Percentiles rank a stretch among this genome's conserved stretches.
Conservation (phyloP, 2,113 vertebrate genomes). For the Notothenia rossii region DNA sequence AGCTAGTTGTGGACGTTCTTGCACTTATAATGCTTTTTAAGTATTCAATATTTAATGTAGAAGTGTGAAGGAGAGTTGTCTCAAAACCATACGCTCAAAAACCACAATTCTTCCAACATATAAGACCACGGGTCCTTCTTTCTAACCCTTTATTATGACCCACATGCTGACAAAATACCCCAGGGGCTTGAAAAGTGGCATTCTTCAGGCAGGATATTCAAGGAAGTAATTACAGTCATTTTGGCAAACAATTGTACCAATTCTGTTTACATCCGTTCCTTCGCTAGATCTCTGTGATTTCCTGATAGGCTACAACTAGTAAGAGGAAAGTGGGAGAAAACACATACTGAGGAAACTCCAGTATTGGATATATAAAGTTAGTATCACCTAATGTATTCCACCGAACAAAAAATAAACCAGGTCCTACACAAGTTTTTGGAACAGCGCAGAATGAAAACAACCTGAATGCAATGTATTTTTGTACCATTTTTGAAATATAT, state of each 20-base stretch:
- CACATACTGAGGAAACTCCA: constrained; percentile 1
- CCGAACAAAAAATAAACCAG: background rate
- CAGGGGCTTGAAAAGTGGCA: no score
- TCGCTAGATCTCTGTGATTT: constrained; percentile 21
- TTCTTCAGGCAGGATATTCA: no score
- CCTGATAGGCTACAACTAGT: constrained; percentile 8
- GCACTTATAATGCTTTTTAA: no score
- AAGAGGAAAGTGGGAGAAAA: background rate
- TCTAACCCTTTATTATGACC: no score
- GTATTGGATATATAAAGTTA: background rate
- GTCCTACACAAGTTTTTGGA: background rate
- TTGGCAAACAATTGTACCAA: constrained; percentile 20
- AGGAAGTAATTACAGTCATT: background rate
- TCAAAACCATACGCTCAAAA: no score
- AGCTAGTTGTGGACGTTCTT: background rate
- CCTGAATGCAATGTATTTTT: background rate
- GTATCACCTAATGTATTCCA: background rate
- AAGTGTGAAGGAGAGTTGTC: no score
- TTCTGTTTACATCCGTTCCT: constrained; percentile 26
- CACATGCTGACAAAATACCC: no score
- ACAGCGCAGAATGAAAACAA: background rate
- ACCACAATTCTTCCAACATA: no score
- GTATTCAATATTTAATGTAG: no score
- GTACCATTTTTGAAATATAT: background rate
- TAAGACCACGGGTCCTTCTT: no score